A percentile compares a stretch with the other conserved stretches of the same genome.
phyloP scores from a whole-genome alignment of 2,888 invertebrate genomes.

The Marronus borbonicus region DNA sequence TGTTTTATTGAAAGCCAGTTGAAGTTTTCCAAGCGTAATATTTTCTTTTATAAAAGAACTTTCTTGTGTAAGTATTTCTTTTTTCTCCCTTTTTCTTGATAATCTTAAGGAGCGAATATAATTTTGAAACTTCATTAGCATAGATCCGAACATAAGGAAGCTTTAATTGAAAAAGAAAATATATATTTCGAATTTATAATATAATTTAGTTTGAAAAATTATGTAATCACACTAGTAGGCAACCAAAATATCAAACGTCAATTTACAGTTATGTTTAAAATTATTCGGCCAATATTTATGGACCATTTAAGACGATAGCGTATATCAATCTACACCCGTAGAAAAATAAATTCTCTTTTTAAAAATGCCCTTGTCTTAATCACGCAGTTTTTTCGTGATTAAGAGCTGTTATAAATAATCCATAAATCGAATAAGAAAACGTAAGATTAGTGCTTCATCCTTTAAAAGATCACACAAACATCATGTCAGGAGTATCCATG shows the following conservation, averaged over 20 bases:
- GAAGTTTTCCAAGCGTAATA: slow-evolving; percentile 36
- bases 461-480: slow-evolving; percentile 10
- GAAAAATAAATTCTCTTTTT: slow-evolving; percentile 5
- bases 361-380: neutral
- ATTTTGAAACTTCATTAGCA: neutral
- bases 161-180: neutral
- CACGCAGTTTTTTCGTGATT: neutral
- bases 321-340: neutral
- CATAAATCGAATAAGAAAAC: neutral
- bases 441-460: neutral
- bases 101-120: neutral
- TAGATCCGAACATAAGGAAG: neutral
- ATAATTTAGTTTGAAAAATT: neutral
- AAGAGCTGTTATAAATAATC: no score
- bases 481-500: neutral
- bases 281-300: neutral
- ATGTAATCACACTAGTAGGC: slow-evolving; percentile 4
- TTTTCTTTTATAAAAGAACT: slow-evolving; percentile 41
- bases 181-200: neutral
- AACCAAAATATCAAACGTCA: slow-evolving; percentile 29
- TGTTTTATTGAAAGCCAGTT: slow-evolving; percentile 35
- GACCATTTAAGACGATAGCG: neutral
- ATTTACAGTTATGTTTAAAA: slow-evolving; percentile 38
- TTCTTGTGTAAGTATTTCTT: neutral
- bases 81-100: neutral